Evolutionary conservation across 1,140 invertebrate genomes (phyloP), one percentile per base, ranked within the genome.

Genomic region (Heliconius congener): DNA sequence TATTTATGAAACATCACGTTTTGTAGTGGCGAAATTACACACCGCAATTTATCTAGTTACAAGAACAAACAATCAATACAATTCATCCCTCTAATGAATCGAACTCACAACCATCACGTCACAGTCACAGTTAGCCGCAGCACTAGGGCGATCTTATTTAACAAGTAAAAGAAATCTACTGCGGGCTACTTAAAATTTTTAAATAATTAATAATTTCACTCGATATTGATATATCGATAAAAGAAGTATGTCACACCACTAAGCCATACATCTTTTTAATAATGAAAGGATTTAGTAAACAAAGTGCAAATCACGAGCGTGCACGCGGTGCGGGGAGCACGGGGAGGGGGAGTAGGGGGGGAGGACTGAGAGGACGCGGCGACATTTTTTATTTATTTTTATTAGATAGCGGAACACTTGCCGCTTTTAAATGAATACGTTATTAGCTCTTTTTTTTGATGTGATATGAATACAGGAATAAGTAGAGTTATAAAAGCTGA

Each of bases 201-300:
- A 19, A 52, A 52, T 52, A 52, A 8, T 66, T 27, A 5, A 3
- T 13, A 13, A 23, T 66, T 57, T 23, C 16, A 27, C 8, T 87
- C 89, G 87, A 87, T 84, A 77, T 86, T 81, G 81, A 78, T 79
- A 78, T 84, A 79, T 86, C 82, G 81, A 78, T 79, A 79, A 13
- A 57, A 23, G 71, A 37, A 55, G 73, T 23, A 18, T 27, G 73
- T 71, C 77, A 84, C 90, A 86, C 82, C 86, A 86, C 88, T 90
- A 82, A 34, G 78, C 81, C 74, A 85, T 88, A 86, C 86, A 89
- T 92, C 90, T 91, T 91, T 91, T 92, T 91, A 91, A 92, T 92
- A 92, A 92, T 92, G 90, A 87, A 92, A 87, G 90, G 89, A 87
- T 92, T 92, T 91, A 72, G 87, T 87, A 86, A 91, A 87, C 91